Evolutionary conservation across 2,113 vertebrate species (phyloP).

Genomic region (Peucedramus taeniatus): DNA sequence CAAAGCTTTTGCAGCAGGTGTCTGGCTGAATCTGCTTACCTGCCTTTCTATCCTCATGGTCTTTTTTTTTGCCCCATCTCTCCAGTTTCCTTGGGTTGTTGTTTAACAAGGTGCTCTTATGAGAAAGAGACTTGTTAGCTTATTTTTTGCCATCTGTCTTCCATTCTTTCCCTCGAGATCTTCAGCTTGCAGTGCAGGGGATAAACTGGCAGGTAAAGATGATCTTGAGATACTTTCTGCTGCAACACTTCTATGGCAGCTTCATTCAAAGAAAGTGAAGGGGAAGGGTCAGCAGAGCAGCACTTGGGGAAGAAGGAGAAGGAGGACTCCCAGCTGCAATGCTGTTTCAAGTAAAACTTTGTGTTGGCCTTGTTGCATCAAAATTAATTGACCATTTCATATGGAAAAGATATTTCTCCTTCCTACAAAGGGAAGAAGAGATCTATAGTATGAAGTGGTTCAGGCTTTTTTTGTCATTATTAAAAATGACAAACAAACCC

Average conservation of each 20-base stretch:
- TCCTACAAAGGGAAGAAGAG: neutral
- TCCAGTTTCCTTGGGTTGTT: neutral
- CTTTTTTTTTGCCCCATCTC: neutral
- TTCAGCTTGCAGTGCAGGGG: neutral
- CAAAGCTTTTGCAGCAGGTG: neutral
- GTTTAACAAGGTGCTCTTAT: neutral
- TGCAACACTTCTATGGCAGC: neutral
- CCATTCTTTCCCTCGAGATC: neutral
- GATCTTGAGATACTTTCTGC: neutral
- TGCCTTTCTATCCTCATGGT: neutral
- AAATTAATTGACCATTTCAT: neutral
- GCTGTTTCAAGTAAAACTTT: neutral
- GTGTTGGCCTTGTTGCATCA: neutral
- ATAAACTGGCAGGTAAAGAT: neutral
- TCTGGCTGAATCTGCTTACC: neutral
- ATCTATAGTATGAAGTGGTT: neutral
- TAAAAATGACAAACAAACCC: neutral
- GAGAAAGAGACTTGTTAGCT: neutral
- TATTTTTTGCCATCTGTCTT: neutral
- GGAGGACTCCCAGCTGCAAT: neutral
- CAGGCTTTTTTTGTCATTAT: rapidly evolving
- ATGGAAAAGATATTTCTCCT: neutral
- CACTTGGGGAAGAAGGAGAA: neutral
- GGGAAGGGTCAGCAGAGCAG: neutral
- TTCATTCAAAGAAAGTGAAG: neutral